These are phyloP conservation scores for Mesorhabditis sp. DNA, from an alignment of 2,888 invertebrate genomes.

Conservation along the genomic window DNA sequence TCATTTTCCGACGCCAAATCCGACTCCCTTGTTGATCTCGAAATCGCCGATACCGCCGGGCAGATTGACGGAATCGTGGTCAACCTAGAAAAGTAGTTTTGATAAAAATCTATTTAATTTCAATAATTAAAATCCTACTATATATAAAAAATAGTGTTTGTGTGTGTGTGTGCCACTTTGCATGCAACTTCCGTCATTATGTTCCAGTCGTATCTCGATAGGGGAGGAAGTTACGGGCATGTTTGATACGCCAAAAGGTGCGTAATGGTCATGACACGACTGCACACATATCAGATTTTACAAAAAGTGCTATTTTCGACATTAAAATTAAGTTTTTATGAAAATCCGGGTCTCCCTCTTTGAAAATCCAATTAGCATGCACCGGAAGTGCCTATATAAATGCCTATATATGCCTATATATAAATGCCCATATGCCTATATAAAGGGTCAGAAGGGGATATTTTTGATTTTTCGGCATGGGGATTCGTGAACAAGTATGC, in stretches of 20 bases:
- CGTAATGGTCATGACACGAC: background rate
- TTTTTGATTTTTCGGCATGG: background rate
- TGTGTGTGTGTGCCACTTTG: no score
- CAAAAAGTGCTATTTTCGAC: no score
- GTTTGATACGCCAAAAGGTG: background rate
- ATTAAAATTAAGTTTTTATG: no score
- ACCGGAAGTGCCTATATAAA: background rate
- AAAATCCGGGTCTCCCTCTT: no score
- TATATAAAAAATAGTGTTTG: no score
- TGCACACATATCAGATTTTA: no score
- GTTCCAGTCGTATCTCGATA: no score
- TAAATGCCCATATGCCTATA: background rate
- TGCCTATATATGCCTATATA: background rate
- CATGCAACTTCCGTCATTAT: no score
- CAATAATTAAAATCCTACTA: background rate
- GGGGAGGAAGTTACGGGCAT: no score
- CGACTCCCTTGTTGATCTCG: slow-evolving; percentile 42
- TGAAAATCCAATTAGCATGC: background rate
- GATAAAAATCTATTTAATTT: slow-evolving; percentile 1
- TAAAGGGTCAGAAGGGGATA: background rate
- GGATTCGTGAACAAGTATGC: background rate
- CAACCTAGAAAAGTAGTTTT: slow-evolving; percentile 23
- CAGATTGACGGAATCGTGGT: slow-evolving; percentile 39
- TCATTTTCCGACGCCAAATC: slow-evolving; percentile 47
- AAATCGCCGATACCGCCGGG: slow-evolving; percentile 44